phyloP scores from a whole-genome alignment of 2,888 invertebrate species.

The Hermaeophaga mercurialis region DNA sequence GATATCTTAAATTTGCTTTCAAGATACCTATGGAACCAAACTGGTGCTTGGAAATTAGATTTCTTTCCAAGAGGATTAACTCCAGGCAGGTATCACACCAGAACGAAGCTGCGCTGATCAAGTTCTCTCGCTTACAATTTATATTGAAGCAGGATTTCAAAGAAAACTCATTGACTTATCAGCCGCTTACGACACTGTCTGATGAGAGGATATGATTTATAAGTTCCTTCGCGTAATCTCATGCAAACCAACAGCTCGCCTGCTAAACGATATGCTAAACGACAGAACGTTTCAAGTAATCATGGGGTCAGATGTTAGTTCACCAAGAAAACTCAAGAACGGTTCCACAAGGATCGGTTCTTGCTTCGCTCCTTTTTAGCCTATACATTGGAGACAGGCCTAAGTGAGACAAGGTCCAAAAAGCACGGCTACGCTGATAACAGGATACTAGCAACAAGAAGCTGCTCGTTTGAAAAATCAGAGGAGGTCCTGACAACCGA shows the following conservation, averaged over 20 bases:
- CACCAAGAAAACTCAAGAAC: not conserved
- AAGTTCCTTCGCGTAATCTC: constrained; percentile 18
- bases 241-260: constrained; percentile 20
- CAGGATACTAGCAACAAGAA: not conserved
- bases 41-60: too few relatives aligned
- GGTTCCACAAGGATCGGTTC: not conserved
- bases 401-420: not conserved
- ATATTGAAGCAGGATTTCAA: not conserved
- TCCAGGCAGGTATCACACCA: not conserved
- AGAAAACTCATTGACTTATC: not conserved
- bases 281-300: not conserved
- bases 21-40: too few relatives aligned
- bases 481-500: too few relatives aligned
- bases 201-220: not conserved
- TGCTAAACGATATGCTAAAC: constrained; percentile 6
- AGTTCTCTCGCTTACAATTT: not conserved
- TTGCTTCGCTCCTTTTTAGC: not conserved
- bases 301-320: not conserved
- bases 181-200: not conserved
- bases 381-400: not conserved
- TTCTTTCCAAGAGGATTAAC: too few relatives aligned
- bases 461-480: too few relatives aligned
- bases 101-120: not conserved
- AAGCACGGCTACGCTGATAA: not conserved
- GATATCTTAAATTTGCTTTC: too few relatives aligned